Evolutionary conservation across 2,797 vertebrate species (phyloP).

Genomic region (Ctenopoma kingsleyae): DNA sequence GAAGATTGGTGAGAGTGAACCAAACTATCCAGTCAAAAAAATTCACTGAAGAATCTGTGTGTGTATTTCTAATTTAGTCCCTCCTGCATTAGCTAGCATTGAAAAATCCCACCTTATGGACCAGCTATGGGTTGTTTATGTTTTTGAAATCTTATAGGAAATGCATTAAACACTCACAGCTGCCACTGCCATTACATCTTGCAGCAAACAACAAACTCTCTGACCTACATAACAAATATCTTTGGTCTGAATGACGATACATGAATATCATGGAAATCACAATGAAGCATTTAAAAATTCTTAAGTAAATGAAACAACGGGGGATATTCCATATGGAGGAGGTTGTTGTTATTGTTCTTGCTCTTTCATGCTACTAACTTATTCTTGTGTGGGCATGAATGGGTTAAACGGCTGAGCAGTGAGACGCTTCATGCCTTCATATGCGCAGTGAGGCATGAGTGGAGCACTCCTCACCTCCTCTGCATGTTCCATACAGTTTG

Average conservation of each 20-base stretch:
- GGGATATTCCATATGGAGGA: constrained; percentile 54
- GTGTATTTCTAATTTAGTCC: background rate
- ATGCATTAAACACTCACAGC: constrained; percentile 22
- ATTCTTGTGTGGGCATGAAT: constrained; percentile 80
- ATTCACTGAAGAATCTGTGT: background rate
- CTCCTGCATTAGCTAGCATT: background rate
- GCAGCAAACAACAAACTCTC: constrained; percentile 31
- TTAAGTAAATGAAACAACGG: constrained; percentile 19
- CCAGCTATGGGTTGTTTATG: constrained; percentile 8
- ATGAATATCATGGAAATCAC: constrained; percentile 54
- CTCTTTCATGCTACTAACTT: constrained; percentile 27
- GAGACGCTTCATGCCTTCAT: constrained; percentile 38
- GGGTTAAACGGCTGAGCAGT: constrained; percentile 75
- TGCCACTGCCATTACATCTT: constrained; percentile 24
- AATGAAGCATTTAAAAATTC: constrained; percentile 18
- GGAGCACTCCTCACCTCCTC: constrained; percentile 77
- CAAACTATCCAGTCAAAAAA: background rate
- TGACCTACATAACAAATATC: constrained; percentile 32
- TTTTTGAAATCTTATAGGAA: constrained; percentile 23
- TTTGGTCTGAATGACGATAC: constrained; percentile 27
- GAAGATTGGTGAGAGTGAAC: background rate
- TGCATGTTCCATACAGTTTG: constrained; percentile 82
- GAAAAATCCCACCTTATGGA: background rate
- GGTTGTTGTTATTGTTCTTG: constrained; percentile 52
- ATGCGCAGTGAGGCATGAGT: constrained; percentile 51